These are phyloP conservation scores for Anableps anableps DNA, from an alignment of 2,797 vertebrate species.

Conservation along the genomic window DNA sequence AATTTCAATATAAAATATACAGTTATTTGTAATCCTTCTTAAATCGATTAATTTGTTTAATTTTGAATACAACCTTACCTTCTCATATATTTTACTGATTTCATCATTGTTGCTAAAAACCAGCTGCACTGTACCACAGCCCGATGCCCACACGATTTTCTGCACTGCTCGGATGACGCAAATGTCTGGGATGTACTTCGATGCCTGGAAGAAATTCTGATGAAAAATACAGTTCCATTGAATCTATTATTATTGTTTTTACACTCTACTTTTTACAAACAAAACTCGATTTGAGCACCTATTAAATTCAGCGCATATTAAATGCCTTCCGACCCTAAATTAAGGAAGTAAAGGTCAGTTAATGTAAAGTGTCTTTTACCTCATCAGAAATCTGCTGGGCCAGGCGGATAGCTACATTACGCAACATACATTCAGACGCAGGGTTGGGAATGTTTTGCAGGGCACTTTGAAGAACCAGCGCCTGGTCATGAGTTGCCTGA, in stretches of 20 bases:
- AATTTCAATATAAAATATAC: neutral
- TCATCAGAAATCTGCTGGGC: constrained; percentile 99
- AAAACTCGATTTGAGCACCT: neutral
- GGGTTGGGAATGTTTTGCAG: constrained; percentile 99
- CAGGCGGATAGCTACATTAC: constrained; percentile 98
- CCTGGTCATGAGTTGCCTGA: constrained; percentile 97
- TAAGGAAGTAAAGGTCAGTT: neutral
- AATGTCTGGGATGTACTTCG: constrained; percentile 98
- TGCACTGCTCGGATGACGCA: constrained; percentile 98
- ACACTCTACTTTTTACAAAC: constrained; percentile 1
- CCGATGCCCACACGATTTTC: constrained; percentile 99
- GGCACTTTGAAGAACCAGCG: constrained; percentile 96
- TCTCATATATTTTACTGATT: constrained; percentile 99
- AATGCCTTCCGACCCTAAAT: neutral
- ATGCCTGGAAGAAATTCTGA: constrained; percentile 90
- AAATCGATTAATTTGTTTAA: neutral
- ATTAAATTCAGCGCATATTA: neutral
- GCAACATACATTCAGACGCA: constrained; percentile 98
- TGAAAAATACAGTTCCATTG: constrained; percentile 52
- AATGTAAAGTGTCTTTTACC: constrained; percentile 72
- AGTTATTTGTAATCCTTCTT: neutral
- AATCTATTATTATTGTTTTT: constrained; percentile 39
- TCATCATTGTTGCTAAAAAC: constrained; percentile 99
- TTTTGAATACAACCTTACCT: constrained; percentile 80
- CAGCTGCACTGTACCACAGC: constrained; percentile 95